These are phyloP conservation scores for Willisornis vidua DNA, from an alignment of 2,113 vertebrate genomes.

Conservation along the genomic window DNA sequence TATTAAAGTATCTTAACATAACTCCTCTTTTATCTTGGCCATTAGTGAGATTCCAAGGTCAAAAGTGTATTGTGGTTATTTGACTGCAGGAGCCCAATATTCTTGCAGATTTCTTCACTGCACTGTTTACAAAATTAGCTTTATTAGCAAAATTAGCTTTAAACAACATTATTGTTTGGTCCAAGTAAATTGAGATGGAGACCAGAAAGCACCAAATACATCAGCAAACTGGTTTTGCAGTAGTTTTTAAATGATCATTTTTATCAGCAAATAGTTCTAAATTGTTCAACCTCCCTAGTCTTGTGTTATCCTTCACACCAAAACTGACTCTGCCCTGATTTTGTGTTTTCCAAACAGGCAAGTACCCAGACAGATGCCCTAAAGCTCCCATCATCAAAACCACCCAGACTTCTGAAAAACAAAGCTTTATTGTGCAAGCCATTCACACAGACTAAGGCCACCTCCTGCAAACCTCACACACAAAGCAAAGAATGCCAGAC, in stretches of 20 bases:
- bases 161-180: neutral
- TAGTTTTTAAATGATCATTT: neutral
- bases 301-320: neutral
- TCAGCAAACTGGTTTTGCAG: neutral
- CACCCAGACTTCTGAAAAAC: conserved; percentile 91
- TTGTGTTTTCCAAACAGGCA: conserved; percentile 73
- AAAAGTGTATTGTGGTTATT: neutral
- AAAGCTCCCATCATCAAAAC: conserved; percentile 77
- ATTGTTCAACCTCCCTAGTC: neutral
- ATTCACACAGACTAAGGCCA: conserved; percentile 93
- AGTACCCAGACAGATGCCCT: conserved; percentile 87
- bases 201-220: neutral
- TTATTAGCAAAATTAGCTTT: neutral
- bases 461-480: conserved; percentile 90
- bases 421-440: conserved; percentile 94
- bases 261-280: neutral
- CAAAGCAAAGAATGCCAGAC: conserved; percentile 89
- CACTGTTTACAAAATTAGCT: neutral
- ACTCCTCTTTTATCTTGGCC: neutral
- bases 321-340: neutral
- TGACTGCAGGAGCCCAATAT: neutral
- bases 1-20: neutral
- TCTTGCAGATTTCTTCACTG: neutral
- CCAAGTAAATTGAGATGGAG: neutral
- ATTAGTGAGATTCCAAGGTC: neutral